phyloP scores from a whole-genome alignment of 1,140 invertebrate species.

The Steinernema khuongi region DNA sequence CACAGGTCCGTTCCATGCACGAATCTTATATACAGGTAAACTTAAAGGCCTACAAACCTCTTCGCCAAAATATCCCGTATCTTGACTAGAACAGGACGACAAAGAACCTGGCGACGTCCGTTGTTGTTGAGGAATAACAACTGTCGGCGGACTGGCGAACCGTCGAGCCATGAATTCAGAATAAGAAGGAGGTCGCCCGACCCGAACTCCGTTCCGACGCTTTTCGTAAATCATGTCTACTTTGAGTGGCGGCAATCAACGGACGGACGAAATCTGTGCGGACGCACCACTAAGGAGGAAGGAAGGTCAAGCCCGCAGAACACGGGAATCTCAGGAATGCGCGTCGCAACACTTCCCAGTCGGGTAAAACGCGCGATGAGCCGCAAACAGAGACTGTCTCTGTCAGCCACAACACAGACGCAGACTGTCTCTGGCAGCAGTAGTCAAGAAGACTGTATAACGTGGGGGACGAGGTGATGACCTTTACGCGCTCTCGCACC shows the following conservation, averaged over 20 bases:
- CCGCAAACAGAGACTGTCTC: too few species aligned
- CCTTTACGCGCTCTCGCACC: conserved; percentile 3
- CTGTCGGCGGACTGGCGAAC: background rate
- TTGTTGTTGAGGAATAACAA: background rate
- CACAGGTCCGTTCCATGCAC: too few species aligned
- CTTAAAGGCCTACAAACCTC: too few species aligned
- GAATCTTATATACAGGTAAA: too few species aligned
- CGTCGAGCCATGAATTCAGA: background rate
- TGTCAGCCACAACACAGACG: too few species aligned
- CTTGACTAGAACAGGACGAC: background rate
- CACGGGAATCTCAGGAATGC: conserved; percentile 5
- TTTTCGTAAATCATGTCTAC: background rate
- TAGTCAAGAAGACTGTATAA: background rate
- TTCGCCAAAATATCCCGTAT: conserved; percentile 8
- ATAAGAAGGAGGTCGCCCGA: background rate
- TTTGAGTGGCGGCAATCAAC: background rate
- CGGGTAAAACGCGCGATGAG: too few species aligned
- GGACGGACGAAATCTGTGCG: background rate
- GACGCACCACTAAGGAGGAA: background rate
- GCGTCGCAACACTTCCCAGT: background rate
- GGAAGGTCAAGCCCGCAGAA: background rate
- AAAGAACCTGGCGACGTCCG: background rate
- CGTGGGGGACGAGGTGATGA: background rate
- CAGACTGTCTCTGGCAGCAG: too few species aligned
- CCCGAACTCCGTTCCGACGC: background rate